Evolutionary conservation across 1,140 invertebrate genomes (phyloP), one percentile per base, ranked within the genome.

Genomic region (Ostrea denselamellosa): DNA sequence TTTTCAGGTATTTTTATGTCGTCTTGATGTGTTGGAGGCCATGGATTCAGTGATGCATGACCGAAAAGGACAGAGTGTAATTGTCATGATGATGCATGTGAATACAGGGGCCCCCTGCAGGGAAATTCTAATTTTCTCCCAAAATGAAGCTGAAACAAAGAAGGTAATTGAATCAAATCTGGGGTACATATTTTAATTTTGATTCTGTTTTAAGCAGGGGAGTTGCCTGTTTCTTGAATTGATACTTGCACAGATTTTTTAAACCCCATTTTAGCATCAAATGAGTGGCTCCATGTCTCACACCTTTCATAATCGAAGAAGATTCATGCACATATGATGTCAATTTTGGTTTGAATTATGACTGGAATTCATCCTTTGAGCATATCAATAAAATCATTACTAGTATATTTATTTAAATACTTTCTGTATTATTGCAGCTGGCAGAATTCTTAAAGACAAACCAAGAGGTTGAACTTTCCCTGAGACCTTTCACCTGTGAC

Each of bases 11-110:
- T 86, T 88, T 85, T 34, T 89, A 19, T 71, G 17, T 17, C 53
- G 82, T 51, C 44, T 54, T 44, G 51, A 56, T 77, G 17, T 86
- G 17, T 52, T 17, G 58, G 77, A 84, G 19, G 91, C 93, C 51
- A 83, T 92, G 5, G 71, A 88, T 25, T 82, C 71, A 22, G 92
- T 94, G 68, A 83, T 83, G 65, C 22, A 65, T 17, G 22, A 86
- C 12, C 62, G 91, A n/a, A 82, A 62, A 5, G 90, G 89, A 65
- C 77, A 91, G 52, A 91, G 89, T n/a, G 86, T 92, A 0, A 90
- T 93, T 44, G 85, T 94, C 12, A 92, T 94, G 91, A 92, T 91
- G 34, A 85, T 85, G 22, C 53, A 88, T 85, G 19, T 44, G 8
- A 54, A 58, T 1, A n/a, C n/a, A 22, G 87, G 83, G 53, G 9